phyloP scores from a whole-genome alignment of 2,113 vertebrate species.

The Paedocypris sp. region DNA sequence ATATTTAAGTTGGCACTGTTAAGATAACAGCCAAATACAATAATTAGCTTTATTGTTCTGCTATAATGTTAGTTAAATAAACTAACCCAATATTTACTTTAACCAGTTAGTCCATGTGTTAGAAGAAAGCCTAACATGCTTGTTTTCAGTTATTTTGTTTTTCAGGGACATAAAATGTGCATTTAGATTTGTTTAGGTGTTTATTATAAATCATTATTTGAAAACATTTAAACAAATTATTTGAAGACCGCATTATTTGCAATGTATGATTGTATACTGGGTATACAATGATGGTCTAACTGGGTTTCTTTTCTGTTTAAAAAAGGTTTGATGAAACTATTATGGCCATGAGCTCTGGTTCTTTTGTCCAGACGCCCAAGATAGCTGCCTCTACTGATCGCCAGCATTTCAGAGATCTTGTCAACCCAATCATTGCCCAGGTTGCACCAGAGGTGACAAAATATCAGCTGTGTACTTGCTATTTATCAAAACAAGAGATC shows the following conservation, averaged over 20 bases:
- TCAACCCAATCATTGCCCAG: constrained; percentile 80
- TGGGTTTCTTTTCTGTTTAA: not conserved
- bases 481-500: too few species aligned
- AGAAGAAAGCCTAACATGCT: too few species aligned
- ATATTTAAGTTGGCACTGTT: too few species aligned
- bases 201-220: not conserved
- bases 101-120: too few species aligned
- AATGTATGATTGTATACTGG: not conserved
- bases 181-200: too few species aligned
- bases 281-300: not conserved
- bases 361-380: constrained; percentile 41
- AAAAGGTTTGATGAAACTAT: constrained; percentile 81
- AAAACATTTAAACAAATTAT: not conserved
- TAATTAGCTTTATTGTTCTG: too few species aligned
- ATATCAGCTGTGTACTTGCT: not conserved
- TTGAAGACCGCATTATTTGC: not conserved
- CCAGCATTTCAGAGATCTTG: constrained; percentile 57
- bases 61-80: too few species aligned
- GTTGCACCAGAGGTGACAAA: constrained; percentile 77
- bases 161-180: too few species aligned
- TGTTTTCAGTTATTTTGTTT: too few species aligned
- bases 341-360: constrained; percentile 62
- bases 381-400: constrained; percentile 34
- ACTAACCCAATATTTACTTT: too few species aligned
- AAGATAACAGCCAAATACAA: too few species aligned